Conservation (phyloP, 37 sponge, comb jelly and placozoan species). For the Lycopodina hypogea region DNA sequence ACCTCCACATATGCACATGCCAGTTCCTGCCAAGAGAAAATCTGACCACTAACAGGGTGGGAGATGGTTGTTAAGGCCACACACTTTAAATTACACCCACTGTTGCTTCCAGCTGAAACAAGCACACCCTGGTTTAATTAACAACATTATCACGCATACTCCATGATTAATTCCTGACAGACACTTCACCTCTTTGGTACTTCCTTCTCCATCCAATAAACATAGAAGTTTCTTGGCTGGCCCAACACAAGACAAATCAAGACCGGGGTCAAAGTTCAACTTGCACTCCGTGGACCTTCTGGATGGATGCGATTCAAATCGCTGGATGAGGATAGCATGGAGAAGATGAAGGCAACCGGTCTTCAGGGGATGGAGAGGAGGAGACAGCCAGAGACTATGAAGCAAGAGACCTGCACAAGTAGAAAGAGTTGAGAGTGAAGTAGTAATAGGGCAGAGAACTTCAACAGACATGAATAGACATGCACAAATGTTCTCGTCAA, state of each 20-base stretch:
- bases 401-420: conserved; percentile 6
- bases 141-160: too few relatives aligned
- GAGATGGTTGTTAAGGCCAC: too few relatives aligned
- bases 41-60: too few relatives aligned
- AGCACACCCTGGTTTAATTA: too few relatives aligned
- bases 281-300: too few relatives aligned
- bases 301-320: neutral
- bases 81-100: too few relatives aligned
- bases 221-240: neutral
- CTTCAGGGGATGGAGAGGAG: conserved; percentile 12
- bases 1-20: too few relatives aligned
- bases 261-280: neutral
- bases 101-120: too few relatives aligned
- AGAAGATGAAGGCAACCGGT: conserved; percentile 5
- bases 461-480: neutral
- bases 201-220: neutral
- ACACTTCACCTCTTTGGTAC: too few relatives aligned
- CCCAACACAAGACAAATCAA: neutral
- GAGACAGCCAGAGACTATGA: conserved; percentile 1
- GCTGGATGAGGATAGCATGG: neutral
- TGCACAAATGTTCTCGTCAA: neutral
- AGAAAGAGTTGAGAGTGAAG: neutral
- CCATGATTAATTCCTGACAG: too few relatives aligned
- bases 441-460: neutral
- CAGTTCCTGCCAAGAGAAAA: too few relatives aligned